Percentiles rank a stretch among this genome's conserved stretches.
Conservation (phyloP, 2,797 vertebrate genomes). For the Sebastes vulpes region DNA sequence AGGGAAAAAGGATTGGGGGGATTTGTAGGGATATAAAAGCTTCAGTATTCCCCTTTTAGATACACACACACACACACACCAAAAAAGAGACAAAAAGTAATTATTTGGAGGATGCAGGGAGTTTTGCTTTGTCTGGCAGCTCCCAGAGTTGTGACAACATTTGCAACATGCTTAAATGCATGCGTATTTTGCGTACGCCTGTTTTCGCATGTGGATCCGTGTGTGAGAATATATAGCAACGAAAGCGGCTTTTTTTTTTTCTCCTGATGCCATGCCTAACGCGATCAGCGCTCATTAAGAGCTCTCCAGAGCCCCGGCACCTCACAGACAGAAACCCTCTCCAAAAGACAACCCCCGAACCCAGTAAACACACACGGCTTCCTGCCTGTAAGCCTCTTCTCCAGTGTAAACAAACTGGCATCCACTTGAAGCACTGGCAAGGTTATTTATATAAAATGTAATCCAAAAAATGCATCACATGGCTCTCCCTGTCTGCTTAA, state of each 20-base stretch:
- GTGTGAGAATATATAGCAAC: slow-evolving; percentile 30
- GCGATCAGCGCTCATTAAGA: slow-evolving; percentile 78
- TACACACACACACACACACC: slow-evolving; percentile 16
- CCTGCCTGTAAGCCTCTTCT: slow-evolving; percentile 53
- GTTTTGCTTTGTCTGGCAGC: neutral
- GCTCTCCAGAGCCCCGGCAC: slow-evolving; percentile 68
- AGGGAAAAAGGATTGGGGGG: slow-evolving; percentile 48
- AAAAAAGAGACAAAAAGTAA: slow-evolving; percentile 29
- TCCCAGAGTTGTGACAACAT: neutral
- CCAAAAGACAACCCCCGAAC: slow-evolving; percentile 68
- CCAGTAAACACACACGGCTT: slow-evolving; percentile 52
- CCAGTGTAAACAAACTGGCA: slow-evolving; percentile 71
- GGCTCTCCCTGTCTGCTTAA: neutral
- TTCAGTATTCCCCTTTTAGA: slow-evolving; percentile 52
- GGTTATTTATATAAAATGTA: slow-evolving; percentile 37
- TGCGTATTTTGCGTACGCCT: slow-evolving; percentile 4
- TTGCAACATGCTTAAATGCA: neutral
- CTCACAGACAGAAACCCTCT: slow-evolving; percentile 65
- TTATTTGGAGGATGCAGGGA: slow-evolving; percentile 25
- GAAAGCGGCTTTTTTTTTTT: slow-evolving; percentile 10
- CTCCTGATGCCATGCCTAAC: slow-evolving; percentile 58
- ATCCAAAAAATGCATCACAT: slow-evolving; percentile 41
- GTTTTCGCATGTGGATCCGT: neutral
- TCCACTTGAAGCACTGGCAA: slow-evolving; percentile 59
- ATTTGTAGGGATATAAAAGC: slow-evolving; percentile 62